Evolutionary conservation across 1,140 invertebrate genomes (phyloP).

Genomic region (Tetramorium parvispinum): DNA sequence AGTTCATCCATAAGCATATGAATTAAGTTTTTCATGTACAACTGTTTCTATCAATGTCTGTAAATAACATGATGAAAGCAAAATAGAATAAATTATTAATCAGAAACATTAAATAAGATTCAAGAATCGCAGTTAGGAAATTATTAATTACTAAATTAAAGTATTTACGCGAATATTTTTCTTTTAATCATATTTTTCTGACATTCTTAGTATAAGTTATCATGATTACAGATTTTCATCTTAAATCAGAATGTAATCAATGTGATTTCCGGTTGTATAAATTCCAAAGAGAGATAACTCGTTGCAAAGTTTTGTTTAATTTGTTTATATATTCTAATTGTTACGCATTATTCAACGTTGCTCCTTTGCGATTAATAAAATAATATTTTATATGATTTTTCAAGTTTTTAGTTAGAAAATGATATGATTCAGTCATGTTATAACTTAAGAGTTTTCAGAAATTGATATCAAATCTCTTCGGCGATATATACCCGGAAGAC

Average conservation of each 20-base stretch:
- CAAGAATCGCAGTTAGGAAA: not conserved
- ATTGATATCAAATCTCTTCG: not conserved
- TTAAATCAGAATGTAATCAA: not conserved
- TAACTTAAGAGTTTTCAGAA: not conserved
- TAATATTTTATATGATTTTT: not conserved
- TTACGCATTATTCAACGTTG: not conserved
- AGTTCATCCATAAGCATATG: not conserved
- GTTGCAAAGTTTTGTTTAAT: not conserved
- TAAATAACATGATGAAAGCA: not conserved
- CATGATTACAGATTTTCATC: not conserved
- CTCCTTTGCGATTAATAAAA: not conserved
- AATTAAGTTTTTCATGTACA: not conserved
- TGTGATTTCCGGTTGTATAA: not conserved
- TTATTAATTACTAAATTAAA: not conserved
- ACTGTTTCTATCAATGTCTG: not conserved
- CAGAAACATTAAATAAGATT: not conserved
- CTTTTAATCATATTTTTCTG: not conserved
- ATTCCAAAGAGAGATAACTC: not conserved
- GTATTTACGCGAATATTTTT: not conserved
- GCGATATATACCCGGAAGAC: conserved; percentile 41
- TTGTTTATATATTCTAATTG: not conserved
- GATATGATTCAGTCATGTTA: not conserved
- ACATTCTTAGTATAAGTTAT: not conserved
- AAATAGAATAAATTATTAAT: not conserved
- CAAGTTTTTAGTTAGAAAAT: not conserved